Conservation (phyloP, 2,888 invertebrate species). For the Diplolepis rosae region DNA sequence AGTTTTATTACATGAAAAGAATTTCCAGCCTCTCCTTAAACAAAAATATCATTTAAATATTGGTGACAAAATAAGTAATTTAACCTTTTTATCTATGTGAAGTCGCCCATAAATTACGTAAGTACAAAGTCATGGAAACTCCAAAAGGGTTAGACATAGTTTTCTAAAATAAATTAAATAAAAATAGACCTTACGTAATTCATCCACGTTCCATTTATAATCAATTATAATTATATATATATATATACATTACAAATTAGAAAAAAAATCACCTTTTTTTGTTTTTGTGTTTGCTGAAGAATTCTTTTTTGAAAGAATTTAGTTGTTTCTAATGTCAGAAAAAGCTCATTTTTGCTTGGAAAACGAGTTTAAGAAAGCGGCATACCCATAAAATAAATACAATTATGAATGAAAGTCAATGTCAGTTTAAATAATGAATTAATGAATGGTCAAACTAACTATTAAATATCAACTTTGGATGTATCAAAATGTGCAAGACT, state of each 20-base stretch:
- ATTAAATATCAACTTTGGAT: not conserved
- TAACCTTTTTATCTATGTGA: too few relatives aligned
- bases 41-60: not conserved
- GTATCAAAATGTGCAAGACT: not conserved
- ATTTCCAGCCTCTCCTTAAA: not conserved
- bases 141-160: too few relatives aligned
- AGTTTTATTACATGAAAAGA: not conserved
- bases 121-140: too few relatives aligned
- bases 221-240: too few relatives aligned
- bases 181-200: too few relatives aligned
- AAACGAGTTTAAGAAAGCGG: not conserved
- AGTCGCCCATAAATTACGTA: too few relatives aligned
- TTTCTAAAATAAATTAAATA: too few relatives aligned
- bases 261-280: not conserved
- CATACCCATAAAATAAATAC: not conserved
- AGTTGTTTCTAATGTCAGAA: not conserved
- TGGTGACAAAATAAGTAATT: not conserved
- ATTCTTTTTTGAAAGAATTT: not conserved
- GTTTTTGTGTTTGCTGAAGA: not conserved
- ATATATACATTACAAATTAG: too few relatives aligned
- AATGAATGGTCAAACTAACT: not conserved
- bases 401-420: not conserved
- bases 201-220: too few relatives aligned
- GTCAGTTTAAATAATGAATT: not conserved
- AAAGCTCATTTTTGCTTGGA: not conserved